A percentile compares a stretch with the other conserved stretches of the same genome.
Evolutionary conservation across 2,113 vertebrate genomes (phyloP).

Genomic region (Regulus satrapa): DNA sequence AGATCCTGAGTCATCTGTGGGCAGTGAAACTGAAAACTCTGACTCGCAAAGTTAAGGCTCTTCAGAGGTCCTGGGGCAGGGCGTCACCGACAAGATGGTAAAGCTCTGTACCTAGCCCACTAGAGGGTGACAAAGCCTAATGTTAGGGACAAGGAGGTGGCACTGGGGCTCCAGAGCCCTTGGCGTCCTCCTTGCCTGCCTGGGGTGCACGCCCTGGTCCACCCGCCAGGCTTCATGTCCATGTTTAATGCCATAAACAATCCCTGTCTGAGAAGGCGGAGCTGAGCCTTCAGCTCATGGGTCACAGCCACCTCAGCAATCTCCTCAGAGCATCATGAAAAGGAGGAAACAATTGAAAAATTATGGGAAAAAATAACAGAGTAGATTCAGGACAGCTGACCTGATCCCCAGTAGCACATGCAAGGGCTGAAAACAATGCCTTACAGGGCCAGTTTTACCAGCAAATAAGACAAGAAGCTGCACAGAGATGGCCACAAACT

Average conservation of each 20-base stretch:
- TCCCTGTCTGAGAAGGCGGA: not conserved
- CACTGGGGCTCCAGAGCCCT: not conserved
- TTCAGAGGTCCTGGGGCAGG: not conserved
- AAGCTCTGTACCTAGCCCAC: not conserved
- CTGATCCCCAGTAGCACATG: rapidly evolving
- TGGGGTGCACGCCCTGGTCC: rapidly evolving
- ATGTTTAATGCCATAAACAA: not conserved
- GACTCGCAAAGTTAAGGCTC: not conserved
- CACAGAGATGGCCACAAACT: not conserved
- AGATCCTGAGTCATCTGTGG: not conserved
- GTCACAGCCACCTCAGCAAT: not conserved
- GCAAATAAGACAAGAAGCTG: not conserved
- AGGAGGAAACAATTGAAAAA: not conserved
- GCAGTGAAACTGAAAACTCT: not conserved
- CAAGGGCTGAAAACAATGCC: not conserved
- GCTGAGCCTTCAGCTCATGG: not conserved
- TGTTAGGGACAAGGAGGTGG: not conserved
- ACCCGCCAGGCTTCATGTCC: not conserved
- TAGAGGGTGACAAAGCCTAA: conserved; percentile 54
- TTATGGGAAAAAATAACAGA: not conserved
- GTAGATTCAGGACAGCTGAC: not conserved
- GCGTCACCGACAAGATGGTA: not conserved
- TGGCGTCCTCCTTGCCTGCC: not conserved
- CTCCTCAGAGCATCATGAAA: not conserved
- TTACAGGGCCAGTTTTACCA: not conserved